Base-by-base conservation (phyloP, 2,888 invertebrate genomes). In the Diadegma fenestrale region DNA sequence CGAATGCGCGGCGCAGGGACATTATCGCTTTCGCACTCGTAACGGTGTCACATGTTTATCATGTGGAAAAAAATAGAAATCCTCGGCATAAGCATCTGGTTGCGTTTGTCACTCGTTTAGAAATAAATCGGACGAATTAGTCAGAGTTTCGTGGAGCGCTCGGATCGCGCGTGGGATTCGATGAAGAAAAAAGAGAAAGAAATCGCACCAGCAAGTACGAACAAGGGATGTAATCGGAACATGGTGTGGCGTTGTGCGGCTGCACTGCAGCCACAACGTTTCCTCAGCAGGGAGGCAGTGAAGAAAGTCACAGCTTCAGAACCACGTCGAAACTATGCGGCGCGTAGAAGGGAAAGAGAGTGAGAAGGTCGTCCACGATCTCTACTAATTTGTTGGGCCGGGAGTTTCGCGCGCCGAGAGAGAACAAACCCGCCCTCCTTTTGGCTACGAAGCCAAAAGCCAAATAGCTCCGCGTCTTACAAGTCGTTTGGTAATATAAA, bases 351-450 rank as follows among this genome's bases (percentile, higher is more conserved):
- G 41, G 45, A 41, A 64, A 41, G 58, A 30, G 37, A 26, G 33
- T 33, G 71, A 84, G 79, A 84, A 82, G 82, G 77, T 82, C 77
- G 85, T 85, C 22, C 66, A 85, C 86, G 87, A 89, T 88, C 88
- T 87, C 86, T 87, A 88, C 88, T 89, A 90, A 90, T 90, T 90
- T 90, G 89, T 89, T 89, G 88, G 89, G 88, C 88, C 79, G 88
- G 78, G 85, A 87, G 80, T 80, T 86, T 83, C 68, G 85, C 85
- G 82, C 69, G 86, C 86, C 84, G 77, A 85, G 79, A 80, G 80
- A 80, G 76, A 48, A 37, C 37, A 72, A 82, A 81, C 81, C 84
- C 87, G 85, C 88, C 88, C 88, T 87, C 86, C 68, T 79, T 66
- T 88, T 87, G 86, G 86, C 83, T 87, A 78, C 79, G 84, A 86